Base-by-base conservation (phyloP, 1,140 invertebrate species). In the Diplogasteroides magnus region DNA sequence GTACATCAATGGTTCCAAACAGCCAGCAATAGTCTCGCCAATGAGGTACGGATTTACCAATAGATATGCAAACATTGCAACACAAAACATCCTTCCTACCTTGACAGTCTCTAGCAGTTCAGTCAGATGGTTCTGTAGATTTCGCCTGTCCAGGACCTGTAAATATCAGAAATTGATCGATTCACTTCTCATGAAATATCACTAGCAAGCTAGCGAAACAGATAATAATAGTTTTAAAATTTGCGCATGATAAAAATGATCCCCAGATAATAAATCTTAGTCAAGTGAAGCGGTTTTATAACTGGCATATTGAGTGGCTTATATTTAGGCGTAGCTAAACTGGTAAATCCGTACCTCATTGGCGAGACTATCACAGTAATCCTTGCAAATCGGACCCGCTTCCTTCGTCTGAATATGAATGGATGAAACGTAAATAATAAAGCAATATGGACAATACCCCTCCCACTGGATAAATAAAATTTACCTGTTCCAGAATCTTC, bases 401-500 rank as follows among this genome's bases (percentile, higher is more conserved):
- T 67, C 70, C 23, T 57, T 65, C 14, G 58, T 65, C 60, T n/a
- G n/a, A n/a, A n/a, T n/a, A n/a, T n/a, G n/a, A n/a, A n/a, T n/a
- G n/a, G n/a, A n/a, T n/a, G n/a, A n/a, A n/a, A n/a, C n/a, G n/a
- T n/a, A n/a, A n/a, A n/a, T n/a, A n/a, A n/a, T n/a, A n/a, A n/a
- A n/a, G n/a, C n/a, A n/a, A n/a, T n/a, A n/a, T n/a, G n/a, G n/a
- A n/a, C n/a, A n/a, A n/a, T n/a, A n/a, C n/a, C n/a, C n/a, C n/a
- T n/a, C n/a, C n/a, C n/a, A n/a, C n/a, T n/a, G n/a, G n/a, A n/a
- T n/a, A n/a, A n/a, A n/a, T n/a, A n/a, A n/a, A n/a, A 76, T 74
- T 67, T n/a, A n/a, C n/a, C n/a, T 78, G 64, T 3, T 23, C 69
- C 32, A 76, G 48, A 3, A 78, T 63, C 28, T 31, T 56, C n/a